A percentile compares a stretch with the other conserved stretches of the same genome.
Conservation (phyloP, 2,888 invertebrate species). For the Pemphredon lugubris region DNA sequence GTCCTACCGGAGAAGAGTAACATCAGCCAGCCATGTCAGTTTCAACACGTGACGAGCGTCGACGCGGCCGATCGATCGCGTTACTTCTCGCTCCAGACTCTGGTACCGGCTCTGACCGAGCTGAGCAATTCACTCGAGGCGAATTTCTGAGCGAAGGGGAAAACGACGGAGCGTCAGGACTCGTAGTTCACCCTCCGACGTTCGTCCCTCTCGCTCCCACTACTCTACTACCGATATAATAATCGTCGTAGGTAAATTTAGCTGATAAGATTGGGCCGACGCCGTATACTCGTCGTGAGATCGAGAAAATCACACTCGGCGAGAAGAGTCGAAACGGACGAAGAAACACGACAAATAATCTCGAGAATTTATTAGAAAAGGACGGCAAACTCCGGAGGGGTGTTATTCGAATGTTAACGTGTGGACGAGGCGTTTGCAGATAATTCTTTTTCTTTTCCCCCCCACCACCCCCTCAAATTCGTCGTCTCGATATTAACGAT, state of each 20-base stretch:
- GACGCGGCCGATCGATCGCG: constrained; percentile 86
- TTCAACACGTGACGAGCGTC: constrained; percentile 91
- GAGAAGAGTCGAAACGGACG: too few relatives aligned
- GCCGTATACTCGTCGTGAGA: too few relatives aligned
- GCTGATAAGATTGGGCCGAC: too few relatives aligned
- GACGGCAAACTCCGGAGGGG: too few relatives aligned
- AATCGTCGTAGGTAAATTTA: neutral
- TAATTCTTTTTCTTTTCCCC: too few relatives aligned
- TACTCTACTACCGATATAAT: neutral
- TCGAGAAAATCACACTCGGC: too few relatives aligned
- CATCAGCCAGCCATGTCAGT: constrained; percentile 92
- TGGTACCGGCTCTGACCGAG: constrained; percentile 81
- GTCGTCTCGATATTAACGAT: too few relatives aligned
- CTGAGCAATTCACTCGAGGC: constrained; percentile 69
- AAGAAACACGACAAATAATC: too few relatives aligned
- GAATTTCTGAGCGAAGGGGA: constrained; percentile 65
- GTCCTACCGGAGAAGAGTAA: constrained; percentile 89
- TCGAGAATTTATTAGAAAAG: too few relatives aligned
- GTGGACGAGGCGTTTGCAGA: too few relatives aligned
- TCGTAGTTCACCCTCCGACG: constrained; percentile 4
- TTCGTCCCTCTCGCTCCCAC: neutral
- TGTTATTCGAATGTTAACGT: too few relatives aligned
- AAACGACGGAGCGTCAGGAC: constrained; percentile 5
- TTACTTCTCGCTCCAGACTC: constrained; percentile 87
- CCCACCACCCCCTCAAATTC: too few relatives aligned